Conservation (phyloP, 2,113 vertebrate genomes). For the Paramisgurnus dabryanus region DNA sequence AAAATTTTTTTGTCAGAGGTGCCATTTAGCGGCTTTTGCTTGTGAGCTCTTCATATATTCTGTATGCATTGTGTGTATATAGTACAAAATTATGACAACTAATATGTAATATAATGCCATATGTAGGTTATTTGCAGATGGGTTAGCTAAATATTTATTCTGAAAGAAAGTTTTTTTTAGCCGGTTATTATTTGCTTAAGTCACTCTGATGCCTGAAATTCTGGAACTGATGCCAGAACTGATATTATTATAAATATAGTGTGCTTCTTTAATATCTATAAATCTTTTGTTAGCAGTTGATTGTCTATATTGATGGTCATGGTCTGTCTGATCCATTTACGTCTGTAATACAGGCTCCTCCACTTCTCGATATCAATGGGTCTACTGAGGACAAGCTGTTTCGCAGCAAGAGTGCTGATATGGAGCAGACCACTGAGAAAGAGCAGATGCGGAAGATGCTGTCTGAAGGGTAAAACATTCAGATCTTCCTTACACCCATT, state of each 20-base stretch:
- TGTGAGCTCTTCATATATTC: no score
- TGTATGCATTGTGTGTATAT: no score
- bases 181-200: neutral
- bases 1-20: no score
- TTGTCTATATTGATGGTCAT: neutral
- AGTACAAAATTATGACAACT: no score
- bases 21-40: no score
- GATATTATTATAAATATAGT: neutral
- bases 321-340: neutral
- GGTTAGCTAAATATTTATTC: no score
- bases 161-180: no score
- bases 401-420: slow-evolving; percentile 89
- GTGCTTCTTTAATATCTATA: neutral
- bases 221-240: neutral
- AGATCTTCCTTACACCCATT: neutral
- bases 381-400: slow-evolving; percentile 89
- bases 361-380: slow-evolving; percentile 81
- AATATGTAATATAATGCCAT: no score
- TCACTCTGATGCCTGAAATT: no score
- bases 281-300: neutral
- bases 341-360: slow-evolving; percentile 62
- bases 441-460: slow-evolving; percentile 94
- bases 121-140: no score
- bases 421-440: slow-evolving; percentile 81
- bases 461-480: slow-evolving; percentile 82